Evolutionary conservation across 2,113 vertebrate genomes (phyloP), one percentile per base, ranked within the genome.

Genomic region (Leptocoma aspasia): DNA sequence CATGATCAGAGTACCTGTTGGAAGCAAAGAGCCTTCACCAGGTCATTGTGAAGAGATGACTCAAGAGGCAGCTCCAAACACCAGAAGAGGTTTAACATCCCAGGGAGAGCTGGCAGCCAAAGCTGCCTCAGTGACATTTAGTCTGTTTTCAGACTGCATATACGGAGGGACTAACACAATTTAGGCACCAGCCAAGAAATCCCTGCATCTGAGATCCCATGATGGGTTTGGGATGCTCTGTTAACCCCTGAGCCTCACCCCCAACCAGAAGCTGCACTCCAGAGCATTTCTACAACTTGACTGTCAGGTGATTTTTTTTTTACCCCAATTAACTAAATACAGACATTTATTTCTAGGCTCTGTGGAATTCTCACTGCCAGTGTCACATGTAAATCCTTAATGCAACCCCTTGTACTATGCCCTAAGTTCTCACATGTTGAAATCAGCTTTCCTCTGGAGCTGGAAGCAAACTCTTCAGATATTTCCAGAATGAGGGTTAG

Each of bases 1-100:
- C 31, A 28, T 0, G 2, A 52, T 45, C 39, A 35, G 20, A 8
- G 2, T 11, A 57, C 4, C n/a, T 20, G 22, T 4, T 21, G 37
- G 57, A 24, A 85, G 35, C 72, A 28, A 22, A 1, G 14, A 27
- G 27, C 23, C 49, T 68, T 44, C 50, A 33, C 45, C 21, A 53
- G 42, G 15, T n/a, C 12, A 28, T 3, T 5, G 77, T 2, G 47
- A 61, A 23, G 35, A 82, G 39, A 22, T 20, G 4, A 10, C 54
- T 64, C 57, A 44, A 61, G 49, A 54, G 61, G 23, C 1, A 54
- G 63, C 23, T 83, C 31, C 4, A 3, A 53, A 31, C 37, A 49
- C 45, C 60, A 81, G 68, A 52, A 49, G 80, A 79, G 23, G 44
- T 80, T 70, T 44, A 39, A 49, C 57, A 80, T 21, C 53, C 19